Percentiles rank a stretch among this genome's conserved stretches.
phyloP scores from a whole-genome alignment of 2,888 invertebrate species.

The Sinhomidia bicolor region DNA sequence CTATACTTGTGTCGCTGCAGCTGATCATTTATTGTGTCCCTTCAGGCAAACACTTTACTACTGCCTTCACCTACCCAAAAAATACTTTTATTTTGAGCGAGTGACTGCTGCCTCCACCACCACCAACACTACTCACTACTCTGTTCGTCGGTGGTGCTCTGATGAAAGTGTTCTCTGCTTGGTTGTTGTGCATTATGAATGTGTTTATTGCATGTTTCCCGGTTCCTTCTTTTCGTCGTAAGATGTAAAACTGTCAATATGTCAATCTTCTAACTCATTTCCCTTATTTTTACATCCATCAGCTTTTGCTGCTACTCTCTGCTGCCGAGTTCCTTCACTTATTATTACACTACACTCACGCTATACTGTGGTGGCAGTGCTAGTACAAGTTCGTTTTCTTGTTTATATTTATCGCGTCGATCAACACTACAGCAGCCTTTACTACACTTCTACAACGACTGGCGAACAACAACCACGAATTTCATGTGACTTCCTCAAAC shows the following conservation, averaged over 20 bases:
- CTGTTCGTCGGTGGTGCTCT: conserved; percentile 5
- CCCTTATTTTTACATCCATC: conserved; percentile 53
- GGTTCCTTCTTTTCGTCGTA: conserved; percentile 43
- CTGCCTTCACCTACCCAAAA: background rate
- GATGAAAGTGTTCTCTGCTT: too few species aligned
- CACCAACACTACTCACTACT: too few species aligned
- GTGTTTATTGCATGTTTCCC: conserved; percentile 77
- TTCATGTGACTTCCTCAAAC: background rate
- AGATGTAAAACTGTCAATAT: conserved; percentile 73
- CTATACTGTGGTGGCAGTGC: too few species aligned
- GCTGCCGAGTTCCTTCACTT: background rate
- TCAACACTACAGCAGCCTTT: background rate
- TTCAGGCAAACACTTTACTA: background rate
- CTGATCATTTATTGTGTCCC: conserved; percentile 47
- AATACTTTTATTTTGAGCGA: background rate
- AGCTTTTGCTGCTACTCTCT: background rate
- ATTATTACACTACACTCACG: background rate
- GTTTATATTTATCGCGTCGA: conserved; percentile 27
- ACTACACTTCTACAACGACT: background rate
- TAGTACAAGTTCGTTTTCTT: too few species aligned
- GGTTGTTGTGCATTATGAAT: conserved; percentile 74
- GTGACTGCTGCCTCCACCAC: too few species aligned
- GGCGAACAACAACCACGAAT: background rate
- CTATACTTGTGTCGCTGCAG: background rate
- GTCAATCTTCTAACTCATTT: conserved; percentile 72